Percentiles rank a stretch among this genome's conserved stretches.
These are phyloP conservation scores for Lonchura striata DNA, from an alignment of 2,113 vertebrate genomes.

Conservation along the genomic window DNA sequence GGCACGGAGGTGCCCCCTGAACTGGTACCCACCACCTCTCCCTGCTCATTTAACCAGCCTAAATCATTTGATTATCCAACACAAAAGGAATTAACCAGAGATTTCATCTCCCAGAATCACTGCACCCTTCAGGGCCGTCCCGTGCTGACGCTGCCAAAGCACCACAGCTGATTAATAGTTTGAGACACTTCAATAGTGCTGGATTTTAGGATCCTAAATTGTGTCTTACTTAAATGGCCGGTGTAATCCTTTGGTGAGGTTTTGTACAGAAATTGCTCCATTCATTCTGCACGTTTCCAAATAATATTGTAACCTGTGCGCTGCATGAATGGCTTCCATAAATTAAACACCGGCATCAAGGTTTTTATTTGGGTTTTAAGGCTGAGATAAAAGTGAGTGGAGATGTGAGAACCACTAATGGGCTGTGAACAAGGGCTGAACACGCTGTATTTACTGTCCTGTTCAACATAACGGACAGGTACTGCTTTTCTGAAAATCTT, in stretches of 20 bases:
- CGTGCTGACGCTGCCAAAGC: fast-evolving
- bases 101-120: background rate
- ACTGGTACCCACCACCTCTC: fast-evolving
- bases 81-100: background rate
- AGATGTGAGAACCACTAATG: background rate
- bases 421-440: background rate
- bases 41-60: background rate
- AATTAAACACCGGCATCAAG: background rate
- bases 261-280: background rate
- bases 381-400: background rate
- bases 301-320: background rate
- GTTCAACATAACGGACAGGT: background rate
- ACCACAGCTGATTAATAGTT: background rate
- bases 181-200: background rate
- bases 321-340: background rate
- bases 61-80: background rate
- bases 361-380: background rate
- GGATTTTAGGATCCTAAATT: background rate
- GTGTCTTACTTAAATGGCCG: background rate
- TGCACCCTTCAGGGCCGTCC: background rate
- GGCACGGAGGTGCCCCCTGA: background rate
- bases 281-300: background rate
- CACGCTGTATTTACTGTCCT: background rate
- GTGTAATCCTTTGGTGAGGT: background rate
- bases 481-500: background rate